These are phyloP conservation scores for Pyrocephalus nanus DNA, from an alignment of 2,797 vertebrate species.

Conservation along the genomic window DNA sequence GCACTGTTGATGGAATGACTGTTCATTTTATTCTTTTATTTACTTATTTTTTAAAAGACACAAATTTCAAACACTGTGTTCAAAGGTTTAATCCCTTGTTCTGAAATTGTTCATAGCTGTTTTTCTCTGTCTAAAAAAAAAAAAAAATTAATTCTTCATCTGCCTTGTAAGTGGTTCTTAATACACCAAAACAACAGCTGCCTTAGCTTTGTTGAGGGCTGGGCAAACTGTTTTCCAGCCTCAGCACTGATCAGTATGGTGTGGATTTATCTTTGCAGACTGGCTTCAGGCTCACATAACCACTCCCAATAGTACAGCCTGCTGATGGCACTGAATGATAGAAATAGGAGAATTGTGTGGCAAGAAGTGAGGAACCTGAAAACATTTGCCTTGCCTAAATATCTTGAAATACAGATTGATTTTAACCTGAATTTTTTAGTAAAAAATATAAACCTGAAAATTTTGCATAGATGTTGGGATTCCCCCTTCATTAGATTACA, in stretches of 20 bases:
- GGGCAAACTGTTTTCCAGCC: not conserved
- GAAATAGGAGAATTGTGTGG: not conserved
- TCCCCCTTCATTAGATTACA: not conserved
- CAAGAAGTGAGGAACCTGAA: not conserved
- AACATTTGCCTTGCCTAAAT: not conserved
- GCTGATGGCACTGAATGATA: not conserved
- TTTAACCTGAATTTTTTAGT: not conserved
- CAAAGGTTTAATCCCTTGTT: not conserved
- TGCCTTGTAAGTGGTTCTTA: not conserved
- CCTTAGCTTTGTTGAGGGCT: not conserved
- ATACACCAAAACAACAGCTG: not conserved
- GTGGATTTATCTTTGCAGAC: not conserved
- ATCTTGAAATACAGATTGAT: not conserved
- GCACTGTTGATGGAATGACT: not conserved
- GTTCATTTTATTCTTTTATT: not conserved
- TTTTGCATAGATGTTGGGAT: not conserved
- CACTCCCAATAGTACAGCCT: not conserved
- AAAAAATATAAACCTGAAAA: not conserved
- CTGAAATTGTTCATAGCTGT: not conserved
- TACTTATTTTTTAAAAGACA: not conserved
- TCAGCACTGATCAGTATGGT: not conserved
- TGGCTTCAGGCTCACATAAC: not conserved
- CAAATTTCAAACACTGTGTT: not conserved
- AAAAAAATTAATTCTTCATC: not conserved
- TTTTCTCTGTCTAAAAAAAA: not conserved